Conservation (phyloP, 2,113 vertebrate species). For the Ptilorrhoa leucosticta region DNA sequence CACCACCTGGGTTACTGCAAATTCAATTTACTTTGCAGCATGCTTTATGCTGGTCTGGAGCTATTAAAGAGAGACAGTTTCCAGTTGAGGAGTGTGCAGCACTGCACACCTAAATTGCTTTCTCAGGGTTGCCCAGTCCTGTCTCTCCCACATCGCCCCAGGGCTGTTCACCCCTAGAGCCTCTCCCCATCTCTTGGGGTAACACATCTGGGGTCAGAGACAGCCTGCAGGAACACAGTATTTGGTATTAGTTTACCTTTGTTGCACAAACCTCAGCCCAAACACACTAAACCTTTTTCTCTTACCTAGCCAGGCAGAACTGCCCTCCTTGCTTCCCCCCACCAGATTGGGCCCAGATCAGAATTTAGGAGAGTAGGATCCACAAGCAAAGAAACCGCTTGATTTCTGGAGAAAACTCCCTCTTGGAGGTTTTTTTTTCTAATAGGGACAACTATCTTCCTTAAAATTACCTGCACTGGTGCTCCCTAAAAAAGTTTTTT, state of each 20-base stretch:
- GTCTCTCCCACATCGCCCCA: background rate
- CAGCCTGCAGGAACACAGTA: background rate
- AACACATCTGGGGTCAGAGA: background rate
- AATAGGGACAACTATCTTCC: background rate
- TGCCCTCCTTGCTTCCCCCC: background rate
- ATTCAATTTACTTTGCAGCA: conserved; percentile 38
- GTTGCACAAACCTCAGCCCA: background rate
- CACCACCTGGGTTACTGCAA: background rate
- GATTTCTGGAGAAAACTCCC: background rate
- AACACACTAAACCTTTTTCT: background rate
- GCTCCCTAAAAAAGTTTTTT: background rate
- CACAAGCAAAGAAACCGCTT: background rate
- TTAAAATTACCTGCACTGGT: background rate
- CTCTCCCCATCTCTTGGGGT: background rate
- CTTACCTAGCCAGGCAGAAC: background rate
- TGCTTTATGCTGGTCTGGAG: conserved; percentile 4
- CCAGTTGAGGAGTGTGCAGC: background rate
- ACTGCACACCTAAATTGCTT: background rate
- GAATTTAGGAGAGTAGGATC: background rate
- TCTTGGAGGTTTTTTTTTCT: background rate
- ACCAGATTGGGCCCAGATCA: background rate
- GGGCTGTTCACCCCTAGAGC: background rate
- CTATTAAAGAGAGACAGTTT: conserved; percentile 22
- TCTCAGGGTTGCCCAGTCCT: background rate
- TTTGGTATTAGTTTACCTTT: background rate